These are phyloP conservation scores for Acridotheres tristis DNA, from an alignment of 2,797 vertebrate species.

Conservation along the genomic window DNA sequence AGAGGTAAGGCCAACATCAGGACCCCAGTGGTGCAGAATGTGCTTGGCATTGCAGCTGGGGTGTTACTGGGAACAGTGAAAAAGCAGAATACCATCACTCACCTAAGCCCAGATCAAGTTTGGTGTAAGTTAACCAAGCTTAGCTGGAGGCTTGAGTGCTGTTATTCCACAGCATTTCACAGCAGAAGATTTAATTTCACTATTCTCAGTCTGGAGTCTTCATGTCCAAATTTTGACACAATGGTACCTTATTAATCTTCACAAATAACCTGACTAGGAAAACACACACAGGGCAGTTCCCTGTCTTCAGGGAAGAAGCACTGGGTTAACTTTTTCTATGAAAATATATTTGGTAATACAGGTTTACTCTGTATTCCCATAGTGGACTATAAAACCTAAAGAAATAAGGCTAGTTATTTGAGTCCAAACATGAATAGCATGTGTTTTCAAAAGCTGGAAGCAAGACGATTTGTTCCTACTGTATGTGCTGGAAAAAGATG, in stretches of 20 bases:
- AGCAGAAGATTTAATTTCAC: not conserved
- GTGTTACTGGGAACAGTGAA: not conserved
- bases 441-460: not conserved
- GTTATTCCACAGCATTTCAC: not conserved
- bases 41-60: not conserved
- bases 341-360: not conserved
- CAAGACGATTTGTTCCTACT: not conserved
- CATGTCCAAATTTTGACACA: not conserved
- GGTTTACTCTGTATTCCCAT: not conserved
- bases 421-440: not conserved
- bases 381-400: not conserved
- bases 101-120: not conserved
- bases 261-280: not conserved
- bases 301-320: not conserved
- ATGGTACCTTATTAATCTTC: not conserved
- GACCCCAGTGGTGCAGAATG: not conserved
- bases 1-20: slow-evolving; percentile 77
- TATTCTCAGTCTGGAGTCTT: not conserved
- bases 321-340: not conserved
- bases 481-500: not conserved
- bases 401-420: not conserved
- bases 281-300: not conserved
- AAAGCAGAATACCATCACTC: not conserved
- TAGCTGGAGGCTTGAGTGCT: not conserved
- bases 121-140: not conserved